Base-by-base conservation (phyloP, 2,797 vertebrate genomes). In the Betta splendens region DNA sequence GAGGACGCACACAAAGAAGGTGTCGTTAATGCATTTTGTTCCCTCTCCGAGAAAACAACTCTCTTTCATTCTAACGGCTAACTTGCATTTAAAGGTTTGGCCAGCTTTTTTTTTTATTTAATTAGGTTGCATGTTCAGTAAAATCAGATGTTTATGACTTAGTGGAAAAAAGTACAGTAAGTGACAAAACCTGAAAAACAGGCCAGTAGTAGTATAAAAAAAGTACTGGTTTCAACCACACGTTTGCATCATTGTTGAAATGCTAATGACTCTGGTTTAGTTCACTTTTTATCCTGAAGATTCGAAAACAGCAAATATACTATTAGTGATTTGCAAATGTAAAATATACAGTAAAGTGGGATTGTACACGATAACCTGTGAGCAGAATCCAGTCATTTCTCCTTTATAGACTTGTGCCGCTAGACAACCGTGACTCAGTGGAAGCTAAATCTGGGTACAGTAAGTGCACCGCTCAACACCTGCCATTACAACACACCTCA, bases 401-500 rank as follows among this genome's bases (percentile, higher is more conserved):
- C 3, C 17, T 46, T 49, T 35, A 49, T 0, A 17, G 13, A 37
- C 36, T 59, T 48, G 17, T 38, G 13, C 62, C 49, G 32, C 9
- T 5, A 56, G 43, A 62, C 13, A 55, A 46, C 3, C n/a, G 25
- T 17, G 17, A 68, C n/a, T 36, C 33, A 17, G 31, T 36, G 28
- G 63, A 69, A 64, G 35, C 22, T 54, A 46, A 29, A 58, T 69
- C 43, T 56, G 32, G 17, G 8, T 48, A 29, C 28, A 29, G 10
- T 11, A 43, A 64, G 42, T 20, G 26, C 40, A 32, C 21, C 59
- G 61, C 40, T 18, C 11, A 21, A 23, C 23, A 62, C 11, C 46
- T 65, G 46, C 43, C 42, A 43, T 75, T 38, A 66, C 64, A 65
- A 17, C 72, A 35, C 21, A 29, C 25, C 26, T 37, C 9, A 23